A percentile compares a stretch with the other conserved stretches of the same genome.
phyloP scores from a whole-genome alignment of 2,113 vertebrate species.

The Lycaon pictus region DNA sequence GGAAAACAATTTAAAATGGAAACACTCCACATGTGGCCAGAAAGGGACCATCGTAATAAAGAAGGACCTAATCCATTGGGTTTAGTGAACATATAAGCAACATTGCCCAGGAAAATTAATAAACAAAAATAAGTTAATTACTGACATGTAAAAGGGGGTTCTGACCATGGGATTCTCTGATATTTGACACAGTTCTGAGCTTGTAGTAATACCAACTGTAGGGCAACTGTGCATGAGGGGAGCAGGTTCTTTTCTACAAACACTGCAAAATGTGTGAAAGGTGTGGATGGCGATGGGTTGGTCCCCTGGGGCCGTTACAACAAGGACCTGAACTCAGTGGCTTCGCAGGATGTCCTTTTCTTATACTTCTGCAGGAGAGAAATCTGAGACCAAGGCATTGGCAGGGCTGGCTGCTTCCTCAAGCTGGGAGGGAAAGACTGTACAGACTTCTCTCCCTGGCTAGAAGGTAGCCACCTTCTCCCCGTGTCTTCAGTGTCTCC shows the following conservation, averaged over 20 bases:
- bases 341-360: background rate
- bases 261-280: background rate
- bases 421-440: accelerated
- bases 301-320: background rate
- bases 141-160: background rate
- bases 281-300: accelerated
- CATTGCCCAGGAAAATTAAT: background rate
- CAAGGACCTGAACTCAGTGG: background rate
- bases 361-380: background rate
- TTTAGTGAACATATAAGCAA: background rate
- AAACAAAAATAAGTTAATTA: background rate
- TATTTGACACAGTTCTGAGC: background rate
- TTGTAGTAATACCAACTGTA: background rate
- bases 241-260: too few species aligned
- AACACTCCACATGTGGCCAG: background rate
- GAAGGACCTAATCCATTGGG: background rate
- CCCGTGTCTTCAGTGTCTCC: background rate
- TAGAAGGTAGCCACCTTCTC: background rate
- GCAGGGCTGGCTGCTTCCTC: background rate
- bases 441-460: background rate
- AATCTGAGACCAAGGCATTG: accelerated
- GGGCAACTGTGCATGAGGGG: accelerated
- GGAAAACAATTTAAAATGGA: background rate
- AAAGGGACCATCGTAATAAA: background rate
- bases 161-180: background rate